phyloP scores from a whole-genome alignment of 2,113 vertebrate genomes.

The Pogonocichla stellata region DNA sequence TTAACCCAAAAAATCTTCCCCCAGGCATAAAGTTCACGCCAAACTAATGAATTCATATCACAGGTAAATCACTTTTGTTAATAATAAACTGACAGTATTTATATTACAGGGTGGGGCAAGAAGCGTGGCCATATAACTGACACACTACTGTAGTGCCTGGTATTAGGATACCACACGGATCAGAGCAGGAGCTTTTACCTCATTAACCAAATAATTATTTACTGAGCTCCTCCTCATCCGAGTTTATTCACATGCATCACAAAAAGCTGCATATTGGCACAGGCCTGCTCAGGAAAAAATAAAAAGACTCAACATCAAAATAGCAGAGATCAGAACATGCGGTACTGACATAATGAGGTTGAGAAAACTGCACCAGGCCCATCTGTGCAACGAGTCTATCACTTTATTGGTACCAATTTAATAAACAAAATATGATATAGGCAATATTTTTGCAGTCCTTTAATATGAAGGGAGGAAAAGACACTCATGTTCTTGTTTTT shows the following conservation, averaged over 20 bases:
- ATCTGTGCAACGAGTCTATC: slow-evolving; percentile 43
- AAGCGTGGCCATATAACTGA: neutral
- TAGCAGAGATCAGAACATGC: slow-evolving; percentile 63
- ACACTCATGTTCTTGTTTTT: neutral
- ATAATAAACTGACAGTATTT: slow-evolving; percentile 2
- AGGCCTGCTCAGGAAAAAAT: slow-evolving; percentile 1
- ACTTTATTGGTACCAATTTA: neutral
- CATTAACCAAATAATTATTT: slow-evolving; percentile 14
- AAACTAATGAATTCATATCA: neutral
- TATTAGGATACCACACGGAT: neutral
- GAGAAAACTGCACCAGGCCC: slow-evolving; percentile 40
- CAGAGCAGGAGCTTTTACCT: neutral
- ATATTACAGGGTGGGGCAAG: slow-evolving; percentile 3
- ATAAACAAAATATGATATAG: slow-evolving; percentile 4
- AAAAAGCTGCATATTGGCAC: slow-evolving; percentile 45
- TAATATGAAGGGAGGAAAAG: neutral
- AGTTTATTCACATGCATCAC: slow-evolving; percentile 32
- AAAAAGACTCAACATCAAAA: slow-evolving; percentile 39
- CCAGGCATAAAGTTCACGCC: neutral
- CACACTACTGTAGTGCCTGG: neutral
- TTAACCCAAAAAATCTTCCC: slow-evolving; percentile 22
- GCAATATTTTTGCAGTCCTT: neutral
- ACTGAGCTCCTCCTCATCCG: neutral
- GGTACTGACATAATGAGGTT: slow-evolving; percentile 59
- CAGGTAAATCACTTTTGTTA: slow-evolving; percentile 17